Conservation (phyloP, 2,888 invertebrate species). For the Platypus cylindrus region DNA sequence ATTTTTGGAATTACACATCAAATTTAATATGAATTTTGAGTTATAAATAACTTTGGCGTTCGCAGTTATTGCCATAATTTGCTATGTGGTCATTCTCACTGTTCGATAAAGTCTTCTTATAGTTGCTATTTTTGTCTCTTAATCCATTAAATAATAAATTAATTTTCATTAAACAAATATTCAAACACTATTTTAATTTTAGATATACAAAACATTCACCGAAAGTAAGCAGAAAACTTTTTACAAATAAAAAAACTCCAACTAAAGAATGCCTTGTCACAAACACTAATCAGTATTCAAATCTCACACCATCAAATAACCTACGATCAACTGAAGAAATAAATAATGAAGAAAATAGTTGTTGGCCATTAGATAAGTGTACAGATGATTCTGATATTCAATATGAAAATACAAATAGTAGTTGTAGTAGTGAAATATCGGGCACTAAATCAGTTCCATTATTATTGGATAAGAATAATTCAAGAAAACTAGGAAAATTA, state of each 20-base stretch:
- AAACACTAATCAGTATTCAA: slow-evolving; percentile 29
- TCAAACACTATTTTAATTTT: slow-evolving; percentile 4
- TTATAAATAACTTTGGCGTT: too few relatives aligned
- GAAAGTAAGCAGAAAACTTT: slow-evolving; percentile 32
- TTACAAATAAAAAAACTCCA: slow-evolving; percentile 18
- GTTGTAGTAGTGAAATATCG: slow-evolving; percentile 14
- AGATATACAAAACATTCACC: slow-evolving; percentile 25
- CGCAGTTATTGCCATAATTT: too few relatives aligned
- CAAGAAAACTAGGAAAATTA: slow-evolving; percentile 4
- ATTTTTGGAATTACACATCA: too few relatives aligned
- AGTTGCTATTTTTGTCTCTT: too few relatives aligned
- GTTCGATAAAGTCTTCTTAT: too few relatives aligned
- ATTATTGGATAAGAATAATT: slow-evolving; percentile 7
- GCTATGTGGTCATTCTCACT: too few relatives aligned
- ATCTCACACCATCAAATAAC: slow-evolving; percentile 12
- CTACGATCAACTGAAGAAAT: slow-evolving; percentile 11
- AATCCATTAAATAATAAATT: background rate
- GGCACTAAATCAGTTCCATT: slow-evolving; percentile 15
- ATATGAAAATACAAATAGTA: too few relatives aligned
- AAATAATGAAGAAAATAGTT: slow-evolving; percentile 11
- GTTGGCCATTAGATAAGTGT: slow-evolving; percentile 5
- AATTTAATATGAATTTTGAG: too few relatives aligned
- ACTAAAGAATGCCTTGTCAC: slow-evolving; percentile 13
- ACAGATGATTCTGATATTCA: slow-evolving; percentile 7
- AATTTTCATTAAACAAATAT: too few relatives aligned